These are phyloP conservation scores for Amblyopsis rosae DNA, from an alignment of 2,113 vertebrate genomes.

Conservation along the genomic window DNA sequence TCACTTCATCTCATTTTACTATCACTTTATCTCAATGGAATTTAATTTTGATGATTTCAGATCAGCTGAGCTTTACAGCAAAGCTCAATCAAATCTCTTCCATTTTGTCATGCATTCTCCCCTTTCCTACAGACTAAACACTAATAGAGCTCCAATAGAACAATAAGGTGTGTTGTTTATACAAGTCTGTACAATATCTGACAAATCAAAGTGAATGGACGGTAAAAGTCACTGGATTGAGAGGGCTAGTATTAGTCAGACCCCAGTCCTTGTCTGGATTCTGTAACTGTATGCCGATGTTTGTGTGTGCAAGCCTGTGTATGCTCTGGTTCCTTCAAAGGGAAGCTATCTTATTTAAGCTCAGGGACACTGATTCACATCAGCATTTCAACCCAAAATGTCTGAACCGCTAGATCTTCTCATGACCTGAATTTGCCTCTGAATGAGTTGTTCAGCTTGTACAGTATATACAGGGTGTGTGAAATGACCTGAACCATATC, in stretches of 20 bases:
- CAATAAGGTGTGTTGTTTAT: conserved; percentile 46
- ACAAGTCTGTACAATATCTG: conserved; percentile 13
- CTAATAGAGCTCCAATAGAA: conserved; percentile 24
- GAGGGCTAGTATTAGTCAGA: conserved; percentile 42
- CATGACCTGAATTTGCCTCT: conserved; percentile 11
- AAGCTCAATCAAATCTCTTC: conserved; percentile 6
- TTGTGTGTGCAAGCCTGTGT: conserved; percentile 9
- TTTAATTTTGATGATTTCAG: background rate
- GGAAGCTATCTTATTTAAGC: conserved; percentile 18
- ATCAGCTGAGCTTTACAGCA: conserved; percentile 24
- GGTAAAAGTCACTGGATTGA: conserved; percentile 37
- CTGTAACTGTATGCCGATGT: conserved; percentile 33
- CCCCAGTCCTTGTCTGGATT: conserved; percentile 44
- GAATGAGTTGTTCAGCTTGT: conserved; percentile 3
- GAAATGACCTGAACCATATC: background rate
- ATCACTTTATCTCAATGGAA: conserved; percentile 10
- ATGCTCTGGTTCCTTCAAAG: conserved; percentile 31
- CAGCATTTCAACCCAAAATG: conserved; percentile 25
- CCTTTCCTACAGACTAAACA: conserved; percentile 59
- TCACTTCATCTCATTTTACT: too few species aligned
- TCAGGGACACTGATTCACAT: conserved; percentile 40
- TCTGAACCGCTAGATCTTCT: conserved; percentile 22
- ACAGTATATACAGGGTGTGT: conserved; percentile 14
- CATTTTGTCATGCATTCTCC: conserved; percentile 1
- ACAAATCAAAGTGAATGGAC: conserved; percentile 45